A percentile compares a stretch with the other conserved stretches of the same genome.
These are phyloP conservation scores for Cephus runcator DNA, from an alignment of 2,888 invertebrate genomes.

Conservation along the genomic window DNA sequence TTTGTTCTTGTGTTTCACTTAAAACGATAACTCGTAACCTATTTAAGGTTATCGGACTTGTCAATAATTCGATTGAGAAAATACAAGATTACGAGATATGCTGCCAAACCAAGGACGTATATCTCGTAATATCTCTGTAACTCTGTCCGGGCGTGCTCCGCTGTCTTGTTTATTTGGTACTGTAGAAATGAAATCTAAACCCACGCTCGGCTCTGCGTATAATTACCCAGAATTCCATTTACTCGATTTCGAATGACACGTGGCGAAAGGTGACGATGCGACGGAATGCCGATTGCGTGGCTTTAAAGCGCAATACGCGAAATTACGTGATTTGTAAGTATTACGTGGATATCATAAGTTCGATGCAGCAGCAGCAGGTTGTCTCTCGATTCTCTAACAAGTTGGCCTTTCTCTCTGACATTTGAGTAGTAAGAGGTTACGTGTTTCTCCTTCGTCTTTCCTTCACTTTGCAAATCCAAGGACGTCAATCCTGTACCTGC, in stretches of 20 bases:
- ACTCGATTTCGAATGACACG: constrained; percentile 34
- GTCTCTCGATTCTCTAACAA: constrained; percentile 15
- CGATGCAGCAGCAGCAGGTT: not conserved
- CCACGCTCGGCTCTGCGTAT: not conserved
- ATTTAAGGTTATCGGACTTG: not conserved
- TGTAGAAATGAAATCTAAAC: not conserved
- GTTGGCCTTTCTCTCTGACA: constrained; percentile 46
- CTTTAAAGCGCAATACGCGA: not conserved
- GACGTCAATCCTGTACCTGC: not conserved
- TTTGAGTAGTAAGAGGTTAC: constrained; percentile 36
- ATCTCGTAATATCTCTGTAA: not conserved
- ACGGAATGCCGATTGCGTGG: not conserved
- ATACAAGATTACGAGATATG: not conserved
- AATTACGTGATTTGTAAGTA: not conserved
- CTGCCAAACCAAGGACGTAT: not conserved
- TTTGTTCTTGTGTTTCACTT: not conserved
- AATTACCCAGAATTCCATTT: not conserved
- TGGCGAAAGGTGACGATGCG: constrained; percentile 30
- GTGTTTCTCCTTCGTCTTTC: not conserved
- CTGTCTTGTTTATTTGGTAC: not conserved
- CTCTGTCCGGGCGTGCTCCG: not conserved
- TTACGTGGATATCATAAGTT: not conserved
- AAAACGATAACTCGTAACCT: not conserved
- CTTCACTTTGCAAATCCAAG: not conserved
- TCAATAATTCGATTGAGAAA: not conserved